phyloP scores from a whole-genome alignment of 2,888 invertebrate genomes.

The Tolmerus cingulatus region DNA sequence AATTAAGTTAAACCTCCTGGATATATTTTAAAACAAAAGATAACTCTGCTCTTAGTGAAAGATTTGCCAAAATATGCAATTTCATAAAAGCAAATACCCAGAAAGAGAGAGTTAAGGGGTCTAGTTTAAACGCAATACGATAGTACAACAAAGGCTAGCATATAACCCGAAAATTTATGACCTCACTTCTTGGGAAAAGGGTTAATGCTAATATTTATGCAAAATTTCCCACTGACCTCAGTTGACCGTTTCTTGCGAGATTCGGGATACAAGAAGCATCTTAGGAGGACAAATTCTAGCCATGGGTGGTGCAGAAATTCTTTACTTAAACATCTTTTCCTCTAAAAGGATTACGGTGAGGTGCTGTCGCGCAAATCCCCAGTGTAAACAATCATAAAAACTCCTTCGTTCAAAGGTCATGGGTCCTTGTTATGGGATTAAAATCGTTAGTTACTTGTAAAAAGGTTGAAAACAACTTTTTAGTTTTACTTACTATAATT shows the following conservation, averaged over 20 bases:
- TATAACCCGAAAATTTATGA: background rate
- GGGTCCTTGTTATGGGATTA: background rate
- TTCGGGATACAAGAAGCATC: background rate
- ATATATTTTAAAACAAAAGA: background rate
- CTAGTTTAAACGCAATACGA: background rate
- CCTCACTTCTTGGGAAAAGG: background rate
- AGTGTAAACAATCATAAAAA: background rate
- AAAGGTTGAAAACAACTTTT: background rate
- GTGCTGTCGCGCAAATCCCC: background rate
- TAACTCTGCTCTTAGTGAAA: background rate
- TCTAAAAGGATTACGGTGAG: background rate
- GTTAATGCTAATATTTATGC: background rate
- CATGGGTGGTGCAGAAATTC: background rate
- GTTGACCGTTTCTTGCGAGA: background rate
- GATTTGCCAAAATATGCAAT: background rate
- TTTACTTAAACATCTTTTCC: background rate
- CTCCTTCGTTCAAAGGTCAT: background rate
- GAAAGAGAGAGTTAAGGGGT: background rate
- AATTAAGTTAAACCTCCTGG: too few relatives aligned
- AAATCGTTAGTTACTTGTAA: background rate
- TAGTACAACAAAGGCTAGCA: background rate
- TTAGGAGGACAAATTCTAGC: background rate
- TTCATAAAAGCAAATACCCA: background rate
- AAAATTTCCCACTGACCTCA: background rate
- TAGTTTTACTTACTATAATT: too few relatives aligned